phyloP scores from a whole-genome alignment of 2,113 vertebrate genomes.

The Peromyscus leucopus region DNA sequence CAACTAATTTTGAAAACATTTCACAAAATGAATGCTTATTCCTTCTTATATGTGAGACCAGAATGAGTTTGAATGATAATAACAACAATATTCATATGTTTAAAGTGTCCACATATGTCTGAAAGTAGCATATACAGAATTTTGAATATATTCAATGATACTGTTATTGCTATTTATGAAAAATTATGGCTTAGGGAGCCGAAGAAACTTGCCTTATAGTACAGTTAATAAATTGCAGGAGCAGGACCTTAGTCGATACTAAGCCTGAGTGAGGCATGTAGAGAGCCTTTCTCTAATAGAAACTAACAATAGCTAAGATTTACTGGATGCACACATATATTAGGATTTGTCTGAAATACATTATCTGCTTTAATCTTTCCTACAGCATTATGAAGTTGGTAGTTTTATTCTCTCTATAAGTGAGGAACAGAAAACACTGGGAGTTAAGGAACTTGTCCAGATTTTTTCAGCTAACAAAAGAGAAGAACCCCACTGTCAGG shows the following conservation, averaged over 20 bases:
- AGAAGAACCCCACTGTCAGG: neutral
- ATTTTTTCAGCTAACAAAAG: neutral
- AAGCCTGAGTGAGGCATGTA: neutral
- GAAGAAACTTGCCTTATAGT: neutral
- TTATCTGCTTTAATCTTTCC: slow-evolving; percentile 17
- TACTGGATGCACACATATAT: slow-evolving; percentile 14
- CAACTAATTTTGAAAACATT: slow-evolving; percentile 3
- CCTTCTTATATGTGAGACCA: neutral
- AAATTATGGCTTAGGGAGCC: slow-evolving; percentile 11
- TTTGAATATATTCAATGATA: neutral
- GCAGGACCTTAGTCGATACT: neutral
- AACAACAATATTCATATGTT: slow-evolving; percentile 1
- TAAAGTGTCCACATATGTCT: neutral
- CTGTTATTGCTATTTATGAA: neutral
- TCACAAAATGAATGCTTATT: neutral
- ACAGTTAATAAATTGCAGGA: neutral
- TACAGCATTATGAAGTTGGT: neutral
- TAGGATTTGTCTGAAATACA: neutral
- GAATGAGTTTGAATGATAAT: neutral
- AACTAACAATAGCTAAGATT: neutral
- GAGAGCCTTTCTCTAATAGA: neutral
- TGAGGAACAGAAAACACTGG: neutral
- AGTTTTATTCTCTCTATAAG: neutral
- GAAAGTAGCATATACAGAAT: neutral
- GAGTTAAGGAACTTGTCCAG: slow-evolving; percentile 31